phyloP scores from a whole-genome alignment of 2,113 vertebrate genomes.

The Ciconia boyciana region DNA sequence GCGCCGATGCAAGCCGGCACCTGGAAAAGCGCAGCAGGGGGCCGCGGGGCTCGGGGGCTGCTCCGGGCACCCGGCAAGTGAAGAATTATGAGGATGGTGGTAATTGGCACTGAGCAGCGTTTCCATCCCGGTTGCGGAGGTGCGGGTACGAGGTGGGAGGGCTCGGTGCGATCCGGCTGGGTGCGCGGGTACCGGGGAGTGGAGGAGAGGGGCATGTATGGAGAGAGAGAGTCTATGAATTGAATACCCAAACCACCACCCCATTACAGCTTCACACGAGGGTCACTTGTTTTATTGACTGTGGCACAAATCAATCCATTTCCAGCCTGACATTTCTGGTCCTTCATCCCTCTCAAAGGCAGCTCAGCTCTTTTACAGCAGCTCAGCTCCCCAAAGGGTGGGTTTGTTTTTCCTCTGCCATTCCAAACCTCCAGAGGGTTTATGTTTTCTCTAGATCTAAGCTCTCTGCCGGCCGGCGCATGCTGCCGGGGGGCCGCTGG shows the following conservation, averaged over 20 bases:
- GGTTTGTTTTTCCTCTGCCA: neutral
- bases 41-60: neutral
- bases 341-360: neutral
- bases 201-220: accelerated
- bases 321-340: neutral
- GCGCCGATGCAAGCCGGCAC: accelerated
- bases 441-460: neutral
- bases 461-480: neutral
- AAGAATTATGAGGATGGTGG: accelerated
- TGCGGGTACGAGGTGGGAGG: neutral
- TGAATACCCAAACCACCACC: neutral
- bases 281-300: conserved; percentile 20
- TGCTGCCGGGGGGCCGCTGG: neutral
- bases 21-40: accelerated
- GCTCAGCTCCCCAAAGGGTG: neutral
- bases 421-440: neutral
- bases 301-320: neutral
- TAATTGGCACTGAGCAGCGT: neutral
- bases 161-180: accelerated
- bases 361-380: neutral
- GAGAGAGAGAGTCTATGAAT: neutral
- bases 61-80: accelerated
- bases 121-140: neutral
- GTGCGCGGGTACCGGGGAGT: accelerated
- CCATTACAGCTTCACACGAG: neutral